These are phyloP conservation scores for Sapayoa aenigma DNA, from an alignment of 2,113 vertebrate genomes.

Conservation along the genomic window DNA sequence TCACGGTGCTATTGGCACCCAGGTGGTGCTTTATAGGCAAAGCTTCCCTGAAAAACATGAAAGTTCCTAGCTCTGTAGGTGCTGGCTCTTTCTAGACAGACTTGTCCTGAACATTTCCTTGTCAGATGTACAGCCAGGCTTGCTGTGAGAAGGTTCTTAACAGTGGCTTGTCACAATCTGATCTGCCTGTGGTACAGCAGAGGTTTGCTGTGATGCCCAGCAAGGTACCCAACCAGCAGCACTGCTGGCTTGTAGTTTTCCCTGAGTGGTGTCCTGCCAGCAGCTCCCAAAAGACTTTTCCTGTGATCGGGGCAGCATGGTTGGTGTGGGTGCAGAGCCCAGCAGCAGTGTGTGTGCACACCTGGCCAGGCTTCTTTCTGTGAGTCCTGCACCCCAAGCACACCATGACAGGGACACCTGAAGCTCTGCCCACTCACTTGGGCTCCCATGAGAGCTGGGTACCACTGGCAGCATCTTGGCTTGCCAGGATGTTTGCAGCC, in stretches of 20 bases:
- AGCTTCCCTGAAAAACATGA: neutral
- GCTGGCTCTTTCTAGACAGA: neutral
- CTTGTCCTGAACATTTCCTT: neutral
- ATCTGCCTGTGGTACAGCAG: neutral
- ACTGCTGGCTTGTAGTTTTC: neutral
- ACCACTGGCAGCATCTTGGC: neutral
- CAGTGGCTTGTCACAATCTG: neutral
- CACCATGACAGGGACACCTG: accelerated
- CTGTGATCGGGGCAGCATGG: neutral
- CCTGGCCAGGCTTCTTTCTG: neutral
- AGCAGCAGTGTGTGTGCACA: neutral
- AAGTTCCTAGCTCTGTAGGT: neutral
- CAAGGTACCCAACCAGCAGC: neutral
- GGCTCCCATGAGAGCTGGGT: neutral
- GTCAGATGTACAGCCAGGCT: neutral
- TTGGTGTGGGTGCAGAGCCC: neutral
- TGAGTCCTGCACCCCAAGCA: neutral
- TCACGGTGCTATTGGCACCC: accelerated
- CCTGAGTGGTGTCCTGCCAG: neutral
- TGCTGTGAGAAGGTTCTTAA: neutral
- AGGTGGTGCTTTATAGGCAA: neutral
- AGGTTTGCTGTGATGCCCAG: neutral
- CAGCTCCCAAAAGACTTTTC: neutral
- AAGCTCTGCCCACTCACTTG: neutral
- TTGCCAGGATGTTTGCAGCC: neutral